Conservation (phyloP, 2,113 vertebrate species). For the Phycodurus eques region DNA sequence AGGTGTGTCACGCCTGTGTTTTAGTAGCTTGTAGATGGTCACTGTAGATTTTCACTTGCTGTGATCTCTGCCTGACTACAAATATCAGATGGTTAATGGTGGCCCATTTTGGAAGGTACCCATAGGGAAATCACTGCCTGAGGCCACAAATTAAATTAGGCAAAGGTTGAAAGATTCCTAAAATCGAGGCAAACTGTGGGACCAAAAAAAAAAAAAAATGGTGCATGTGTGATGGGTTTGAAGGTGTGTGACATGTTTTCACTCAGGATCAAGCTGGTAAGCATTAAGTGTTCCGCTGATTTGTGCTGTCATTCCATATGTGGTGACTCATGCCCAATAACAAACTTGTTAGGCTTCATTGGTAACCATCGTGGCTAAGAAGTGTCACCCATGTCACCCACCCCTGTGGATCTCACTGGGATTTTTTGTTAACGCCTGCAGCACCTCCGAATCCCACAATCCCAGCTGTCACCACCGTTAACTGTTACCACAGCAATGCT, state of each 20-base stretch:
- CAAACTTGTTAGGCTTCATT: slow-evolving; percentile 27
- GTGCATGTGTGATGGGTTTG: slow-evolving; percentile 8
- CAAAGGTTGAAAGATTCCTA: slow-evolving; percentile 29
- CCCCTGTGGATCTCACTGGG: slow-evolving; percentile 16
- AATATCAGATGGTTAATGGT: slow-evolving; percentile 37
- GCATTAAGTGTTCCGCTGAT: slow-evolving; percentile 20
- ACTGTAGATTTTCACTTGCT: slow-evolving; percentile 20
- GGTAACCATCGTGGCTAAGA: slow-evolving; percentile 27
- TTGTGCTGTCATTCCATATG: slow-evolving; percentile 33
- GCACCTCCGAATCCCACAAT: slow-evolving; percentile 50
- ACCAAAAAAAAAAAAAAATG: slow-evolving; percentile 7
- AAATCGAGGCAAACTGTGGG: slow-evolving; percentile 33
- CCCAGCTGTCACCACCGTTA: slow-evolving; percentile 53
- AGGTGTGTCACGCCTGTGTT: slow-evolving; percentile 4
- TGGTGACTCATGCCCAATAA: slow-evolving; percentile 20
- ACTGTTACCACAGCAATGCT: slow-evolving; percentile 63
- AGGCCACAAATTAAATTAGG: slow-evolving; percentile 55
- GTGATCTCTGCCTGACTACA: slow-evolving; percentile 19
- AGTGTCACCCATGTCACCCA: slow-evolving; percentile 26
- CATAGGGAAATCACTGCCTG: slow-evolving; percentile 36
- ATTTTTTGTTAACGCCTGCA: slow-evolving; percentile 20
- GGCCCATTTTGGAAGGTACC: slow-evolving; percentile 42
- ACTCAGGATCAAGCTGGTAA: not conserved
- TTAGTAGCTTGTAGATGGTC: slow-evolving; percentile 10
- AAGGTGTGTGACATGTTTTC: slow-evolving; percentile 9